phyloP scores from a whole-genome alignment of 2,113 vertebrate genomes.

The Macaca mulatta region DNA sequence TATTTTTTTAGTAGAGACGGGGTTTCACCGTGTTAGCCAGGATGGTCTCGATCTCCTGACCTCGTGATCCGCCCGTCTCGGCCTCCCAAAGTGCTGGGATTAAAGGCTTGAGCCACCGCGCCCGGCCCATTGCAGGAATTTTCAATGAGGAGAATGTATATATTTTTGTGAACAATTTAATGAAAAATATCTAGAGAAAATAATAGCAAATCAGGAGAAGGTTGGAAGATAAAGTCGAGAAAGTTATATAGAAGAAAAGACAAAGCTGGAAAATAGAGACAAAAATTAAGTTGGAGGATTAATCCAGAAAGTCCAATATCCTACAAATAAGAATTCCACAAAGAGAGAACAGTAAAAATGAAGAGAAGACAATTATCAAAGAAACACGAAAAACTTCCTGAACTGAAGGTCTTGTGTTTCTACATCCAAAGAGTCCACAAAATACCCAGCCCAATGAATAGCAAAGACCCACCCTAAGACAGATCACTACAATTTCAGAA shows the following conservation, averaged over 20 bases:
- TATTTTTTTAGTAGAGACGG: no score
- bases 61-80: no score
- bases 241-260: constrained; percentile 9
- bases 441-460: background rate
- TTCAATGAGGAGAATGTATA: background rate
- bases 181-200: background rate
- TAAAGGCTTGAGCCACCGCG: no score
- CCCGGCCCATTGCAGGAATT: background rate
- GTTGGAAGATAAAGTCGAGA: background rate
- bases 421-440: background rate
- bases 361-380: background rate
- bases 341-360: background rate
- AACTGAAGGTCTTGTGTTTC: background rate
- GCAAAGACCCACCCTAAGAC: background rate
- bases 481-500: background rate
- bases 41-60: no score
- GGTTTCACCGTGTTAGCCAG: no score
- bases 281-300: background rate
- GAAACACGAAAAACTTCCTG: background rate
- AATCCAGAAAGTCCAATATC: background rate
- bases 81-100: no score
- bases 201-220: constrained; percentile 7
- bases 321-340: background rate
- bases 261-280: background rate
- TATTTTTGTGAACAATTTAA: background rate